Conservation (phyloP, 2,888 invertebrate species). For the Mechanitis mazaeus region DNA sequence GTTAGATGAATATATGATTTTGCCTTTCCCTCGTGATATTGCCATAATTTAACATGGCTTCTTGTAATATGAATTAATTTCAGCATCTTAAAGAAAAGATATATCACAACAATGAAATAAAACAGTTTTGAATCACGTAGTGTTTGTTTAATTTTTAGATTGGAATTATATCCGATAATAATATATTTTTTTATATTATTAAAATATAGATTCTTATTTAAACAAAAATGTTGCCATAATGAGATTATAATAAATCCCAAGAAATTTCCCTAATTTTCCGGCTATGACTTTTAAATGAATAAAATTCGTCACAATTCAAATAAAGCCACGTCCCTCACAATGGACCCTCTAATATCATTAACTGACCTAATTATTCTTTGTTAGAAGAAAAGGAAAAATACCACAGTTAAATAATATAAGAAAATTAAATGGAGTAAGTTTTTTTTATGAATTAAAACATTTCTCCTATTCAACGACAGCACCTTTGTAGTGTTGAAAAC, state of each 20-base stretch:
- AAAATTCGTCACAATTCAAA: constrained; percentile 53
- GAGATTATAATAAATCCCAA: constrained; percentile 23
- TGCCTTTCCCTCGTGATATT: too few relatives aligned
- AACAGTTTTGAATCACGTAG: too few relatives aligned
- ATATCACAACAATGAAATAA: too few relatives aligned
- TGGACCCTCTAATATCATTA: constrained; percentile 60
- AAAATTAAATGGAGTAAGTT: not conserved
- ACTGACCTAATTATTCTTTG: constrained; percentile 61
- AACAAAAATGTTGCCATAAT: constrained; percentile 30
- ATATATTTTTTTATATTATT: not conserved
- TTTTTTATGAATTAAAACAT: not conserved
- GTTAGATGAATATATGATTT: too few relatives aligned
- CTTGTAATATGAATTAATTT: too few relatives aligned
- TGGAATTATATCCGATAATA: not conserved
- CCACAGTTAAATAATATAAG: constrained; percentile 7
- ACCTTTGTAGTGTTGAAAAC: too few relatives aligned
- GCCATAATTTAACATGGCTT: too few relatives aligned
- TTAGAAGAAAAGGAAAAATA: constrained; percentile 24
- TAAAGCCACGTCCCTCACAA: constrained; percentile 43
- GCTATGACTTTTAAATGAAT: constrained; percentile 40
- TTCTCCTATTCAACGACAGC: too few relatives aligned
- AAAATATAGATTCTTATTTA: not conserved
- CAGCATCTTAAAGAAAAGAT: too few relatives aligned
- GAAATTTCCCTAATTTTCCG: constrained; percentile 35
- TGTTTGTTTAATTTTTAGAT: too few relatives aligned